Percentiles rank a stretch among this genome's conserved stretches.
Evolutionary conservation across 2,113 vertebrate genomes (phyloP).

Genomic region (Cochlearius cochlearius): DNA sequence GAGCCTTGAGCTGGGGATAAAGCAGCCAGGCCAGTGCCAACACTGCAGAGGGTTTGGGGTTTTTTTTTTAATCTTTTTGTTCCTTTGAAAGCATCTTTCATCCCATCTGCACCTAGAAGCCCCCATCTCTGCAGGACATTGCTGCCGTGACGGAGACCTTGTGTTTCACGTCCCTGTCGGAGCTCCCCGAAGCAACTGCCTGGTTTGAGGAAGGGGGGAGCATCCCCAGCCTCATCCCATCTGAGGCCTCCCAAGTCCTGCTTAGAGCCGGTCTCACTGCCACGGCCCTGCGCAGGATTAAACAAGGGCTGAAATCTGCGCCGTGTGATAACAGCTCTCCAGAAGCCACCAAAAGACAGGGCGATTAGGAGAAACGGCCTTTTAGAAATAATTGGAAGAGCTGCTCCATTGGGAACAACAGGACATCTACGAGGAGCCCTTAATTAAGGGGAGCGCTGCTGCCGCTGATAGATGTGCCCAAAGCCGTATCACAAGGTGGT

Average conservation of each 20-base stretch:
- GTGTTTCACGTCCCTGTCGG: rapidly evolving
- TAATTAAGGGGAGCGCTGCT: constrained; percentile 19
- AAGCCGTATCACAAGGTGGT: constrained; percentile 13
- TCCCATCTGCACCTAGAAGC: background rate
- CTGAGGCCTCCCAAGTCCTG: background rate
- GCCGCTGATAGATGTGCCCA: background rate
- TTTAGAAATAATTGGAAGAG: constrained; percentile 57
- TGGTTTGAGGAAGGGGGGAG: background rate
- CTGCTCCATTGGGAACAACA: constrained; percentile 22
- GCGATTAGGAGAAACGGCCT: background rate
- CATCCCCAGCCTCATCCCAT: background rate
- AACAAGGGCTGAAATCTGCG: background rate
- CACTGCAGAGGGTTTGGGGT: background rate
- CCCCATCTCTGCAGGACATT: rapidly evolving
- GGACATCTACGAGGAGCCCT: background rate
- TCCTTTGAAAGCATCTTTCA: background rate
- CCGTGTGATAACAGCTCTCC: background rate
- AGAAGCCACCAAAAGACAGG: background rate
- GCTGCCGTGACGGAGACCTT: background rate
- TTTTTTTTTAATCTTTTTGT: background rate
- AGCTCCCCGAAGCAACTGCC: background rate
- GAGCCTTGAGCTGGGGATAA: background rate
- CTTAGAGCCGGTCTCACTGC: background rate
- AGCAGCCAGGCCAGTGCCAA: background rate
- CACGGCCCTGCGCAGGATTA: background rate